Conservation (phyloP, 2,797 vertebrate genomes). For the Petrocephalus schoutedeni region DNA sequence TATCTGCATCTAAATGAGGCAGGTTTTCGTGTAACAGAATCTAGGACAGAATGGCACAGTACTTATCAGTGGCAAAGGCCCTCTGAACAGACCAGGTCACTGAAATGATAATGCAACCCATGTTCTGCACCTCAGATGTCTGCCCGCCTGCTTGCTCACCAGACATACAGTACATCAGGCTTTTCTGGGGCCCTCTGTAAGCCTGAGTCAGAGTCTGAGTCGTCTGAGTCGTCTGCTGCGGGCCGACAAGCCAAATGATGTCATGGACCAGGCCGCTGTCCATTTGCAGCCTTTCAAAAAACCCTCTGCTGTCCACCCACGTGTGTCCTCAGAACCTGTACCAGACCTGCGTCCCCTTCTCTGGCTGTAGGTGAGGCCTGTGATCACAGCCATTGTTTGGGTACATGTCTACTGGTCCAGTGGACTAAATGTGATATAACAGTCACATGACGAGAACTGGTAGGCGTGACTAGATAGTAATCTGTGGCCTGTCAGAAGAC, state of each 20-base stretch:
- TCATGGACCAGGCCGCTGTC: too few species aligned
- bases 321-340: neutral
- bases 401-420: neutral
- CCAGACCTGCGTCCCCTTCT: neutral
- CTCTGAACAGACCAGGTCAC: neutral
- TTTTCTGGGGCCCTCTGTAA: neutral
- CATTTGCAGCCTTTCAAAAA: neutral
- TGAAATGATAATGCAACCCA: neutral
- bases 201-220: neutral
- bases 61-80: neutral
- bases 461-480: neutral
- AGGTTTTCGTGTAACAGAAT: neutral
- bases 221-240: neutral
- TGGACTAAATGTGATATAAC: neutral
- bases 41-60: neutral
- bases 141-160: neutral
- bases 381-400: neutral
- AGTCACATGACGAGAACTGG: neutral
- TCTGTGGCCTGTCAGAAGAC: too few species aligned
- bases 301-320: neutral
- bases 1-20: neutral
- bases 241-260: neutral
- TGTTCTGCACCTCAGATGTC: neutral
- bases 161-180: neutral
- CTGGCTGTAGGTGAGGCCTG: neutral